Evolutionary conservation across 2,797 vertebrate genomes (phyloP), one percentile per base, ranked within the genome.

Genomic region (Sebastes nivosus): DNA sequence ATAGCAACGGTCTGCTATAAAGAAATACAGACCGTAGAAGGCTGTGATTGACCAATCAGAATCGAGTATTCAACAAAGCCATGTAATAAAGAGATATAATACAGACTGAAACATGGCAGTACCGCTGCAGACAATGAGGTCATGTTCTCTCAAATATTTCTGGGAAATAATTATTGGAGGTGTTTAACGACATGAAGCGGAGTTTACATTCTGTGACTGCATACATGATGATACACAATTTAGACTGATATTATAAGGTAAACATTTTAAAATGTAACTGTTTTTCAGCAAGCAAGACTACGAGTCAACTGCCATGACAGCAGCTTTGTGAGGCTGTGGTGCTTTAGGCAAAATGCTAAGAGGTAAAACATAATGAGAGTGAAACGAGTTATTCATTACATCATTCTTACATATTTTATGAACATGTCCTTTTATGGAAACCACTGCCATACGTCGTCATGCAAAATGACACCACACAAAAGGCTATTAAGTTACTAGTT

Each of bases 401-500:
- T 29, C 50, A 71, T 16, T 9, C 3, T 60, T 2, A 1, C 3
- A 10, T 69, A 16, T 50, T 25, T 58, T 63, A n/a, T 29, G 5
- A 63, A 20, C 34, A 29, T 59, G 12, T 11, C 52, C 25, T 11
- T 60, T 36, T 18, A 52, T 16, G 16, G 65, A 34, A 66, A 61
- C 18, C 20, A 10, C 59, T 32, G 18, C 11, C 2, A 13, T 25
- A 2, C 3, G 3, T 4, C 66, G 22, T 27, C 22, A 64, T 10
- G 3, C 16, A 52, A 27, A 65, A 29, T 4, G 16, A 52, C 36
- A 67, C 25, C 14, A 72, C 18, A 85, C 79, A 72, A 79, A 80
- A 79, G 36, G n/a, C 59, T 86, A 85, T 88, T 67, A 65, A 16
- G 71, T 79, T 87, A 77, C 81, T 27, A 61, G 14, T 59, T 46